phyloP scores from a whole-genome alignment of 2,888 invertebrate species.

The Prosopocoilus inquinatus region DNA sequence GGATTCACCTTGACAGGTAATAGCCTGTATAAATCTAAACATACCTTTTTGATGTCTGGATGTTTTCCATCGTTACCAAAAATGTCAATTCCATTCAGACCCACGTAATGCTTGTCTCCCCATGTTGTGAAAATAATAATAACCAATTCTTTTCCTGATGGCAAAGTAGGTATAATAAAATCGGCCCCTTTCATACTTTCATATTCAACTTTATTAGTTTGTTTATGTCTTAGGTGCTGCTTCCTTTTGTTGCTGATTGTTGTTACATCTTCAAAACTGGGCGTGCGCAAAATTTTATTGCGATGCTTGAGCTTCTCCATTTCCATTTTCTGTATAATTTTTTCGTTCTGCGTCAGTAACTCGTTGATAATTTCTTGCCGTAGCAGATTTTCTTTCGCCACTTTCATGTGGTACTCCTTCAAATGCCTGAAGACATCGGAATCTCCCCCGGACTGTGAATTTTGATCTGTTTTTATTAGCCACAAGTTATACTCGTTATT shows the following conservation, averaged over 20 bases:
- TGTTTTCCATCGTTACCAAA: slow-evolving; percentile 64
- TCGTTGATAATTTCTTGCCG: slow-evolving; percentile 45
- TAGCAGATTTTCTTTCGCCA: slow-evolving; percentile 42
- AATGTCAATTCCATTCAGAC: slow-evolving; percentile 75
- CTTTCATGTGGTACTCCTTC: slow-evolving; percentile 38
- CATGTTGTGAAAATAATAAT: slow-evolving; percentile 72
- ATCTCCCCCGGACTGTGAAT: background rate
- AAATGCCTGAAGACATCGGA: slow-evolving; percentile 14
- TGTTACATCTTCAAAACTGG: slow-evolving; percentile 23
- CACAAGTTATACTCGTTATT: slow-evolving; percentile 17
- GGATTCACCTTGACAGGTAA: background rate
- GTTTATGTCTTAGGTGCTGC: slow-evolving; percentile 21
- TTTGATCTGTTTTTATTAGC: slow-evolving; percentile 1
- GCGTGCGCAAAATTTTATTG: slow-evolving; percentile 7
- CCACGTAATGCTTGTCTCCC: slow-evolving; percentile 79
- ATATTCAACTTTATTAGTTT: slow-evolving; percentile 6
- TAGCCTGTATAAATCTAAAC: slow-evolving; percentile 14
- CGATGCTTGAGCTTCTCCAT: slow-evolving; percentile 7
- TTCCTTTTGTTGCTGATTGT: slow-evolving; percentile 10
- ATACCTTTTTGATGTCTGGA: slow-evolving; percentile 62
- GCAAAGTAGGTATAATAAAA: slow-evolving; percentile 76
- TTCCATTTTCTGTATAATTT: slow-evolving; percentile 30
- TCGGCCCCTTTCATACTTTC: slow-evolving; percentile 4
- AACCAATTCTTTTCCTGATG: slow-evolving; percentile 63
- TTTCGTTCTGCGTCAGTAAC: slow-evolving; percentile 41